These are phyloP conservation scores for Dromaius novaehollandiae DNA, from an alignment of 2,113 vertebrate genomes.

Conservation along the genomic window DNA sequence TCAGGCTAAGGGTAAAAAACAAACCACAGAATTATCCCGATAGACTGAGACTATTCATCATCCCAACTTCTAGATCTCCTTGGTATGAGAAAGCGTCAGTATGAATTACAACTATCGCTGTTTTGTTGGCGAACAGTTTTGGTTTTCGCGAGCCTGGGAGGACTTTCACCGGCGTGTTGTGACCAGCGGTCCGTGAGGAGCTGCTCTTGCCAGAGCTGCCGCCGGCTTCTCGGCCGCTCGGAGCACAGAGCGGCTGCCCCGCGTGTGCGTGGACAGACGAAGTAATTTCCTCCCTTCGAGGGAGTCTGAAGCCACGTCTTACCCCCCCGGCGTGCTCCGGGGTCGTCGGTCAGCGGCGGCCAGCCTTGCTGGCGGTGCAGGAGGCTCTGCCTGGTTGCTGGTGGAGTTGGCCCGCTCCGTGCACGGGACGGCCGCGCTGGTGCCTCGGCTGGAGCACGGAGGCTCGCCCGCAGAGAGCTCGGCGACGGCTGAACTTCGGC, in stretches of 20 bases:
- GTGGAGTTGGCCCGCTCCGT: no score
- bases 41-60: background rate
- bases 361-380: no score
- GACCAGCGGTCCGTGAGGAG: background rate
- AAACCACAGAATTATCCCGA: background rate
- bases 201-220: no score
- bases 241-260: background rate
- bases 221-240: background rate
- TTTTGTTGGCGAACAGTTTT: background rate
- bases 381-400: no score
- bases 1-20: background rate
- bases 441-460: no score
- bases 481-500: no score
- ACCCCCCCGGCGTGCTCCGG: no score
- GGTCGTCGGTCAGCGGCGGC: no score
- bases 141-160: background rate
- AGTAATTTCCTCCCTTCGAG: no score
- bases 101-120: background rate
- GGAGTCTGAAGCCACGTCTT: no score
- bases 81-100: background rate
- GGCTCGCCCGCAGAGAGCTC: no score
- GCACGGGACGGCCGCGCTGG: no score
- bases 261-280: background rate
- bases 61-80: background rate
- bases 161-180: background rate